Conservation (phyloP, 2,888 invertebrate genomes). For the Drepana falcataria region DNA sequence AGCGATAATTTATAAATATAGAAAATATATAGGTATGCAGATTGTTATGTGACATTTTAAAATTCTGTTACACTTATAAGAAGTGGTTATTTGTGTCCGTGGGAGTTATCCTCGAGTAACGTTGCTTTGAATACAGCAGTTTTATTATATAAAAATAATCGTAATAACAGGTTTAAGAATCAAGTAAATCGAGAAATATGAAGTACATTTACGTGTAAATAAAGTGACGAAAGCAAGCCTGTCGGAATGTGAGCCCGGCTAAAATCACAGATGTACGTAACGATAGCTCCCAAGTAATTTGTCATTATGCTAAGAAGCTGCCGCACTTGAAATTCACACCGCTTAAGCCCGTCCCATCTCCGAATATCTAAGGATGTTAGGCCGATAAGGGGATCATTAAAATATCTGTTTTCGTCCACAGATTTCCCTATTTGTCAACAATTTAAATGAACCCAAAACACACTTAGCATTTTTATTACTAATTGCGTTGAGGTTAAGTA, state of each 20-base stretch:
- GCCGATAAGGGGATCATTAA: slow-evolving; percentile 30
- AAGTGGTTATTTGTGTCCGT: no score
- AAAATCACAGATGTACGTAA: slow-evolving; percentile 10
- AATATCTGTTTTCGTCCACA: slow-evolving; percentile 7
- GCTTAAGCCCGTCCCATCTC: slow-evolving; percentile 23
- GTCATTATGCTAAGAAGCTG: slow-evolving; percentile 19
- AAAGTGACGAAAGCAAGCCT: not conserved
- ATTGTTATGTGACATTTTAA: no score
- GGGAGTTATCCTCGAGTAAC: no score
- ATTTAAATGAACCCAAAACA: not conserved
- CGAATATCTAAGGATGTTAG: slow-evolving; percentile 20
- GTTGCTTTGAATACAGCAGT: no score
- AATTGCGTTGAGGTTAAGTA: not conserved
- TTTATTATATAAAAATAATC: no score
- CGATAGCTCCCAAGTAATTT: slow-evolving; percentile 8
- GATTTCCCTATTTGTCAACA: not conserved
- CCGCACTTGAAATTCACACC: slow-evolving; percentile 28
- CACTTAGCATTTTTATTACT: not conserved
- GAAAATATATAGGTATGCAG: no score
- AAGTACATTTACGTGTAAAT: not conserved
- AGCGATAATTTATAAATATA: no score
- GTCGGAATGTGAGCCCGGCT: slow-evolving; percentile 7
- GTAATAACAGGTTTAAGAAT: not conserved
- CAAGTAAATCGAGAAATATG: not conserved
- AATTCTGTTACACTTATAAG: no score